phyloP scores from a whole-genome alignment of 2,797 vertebrate genomes.

The Scyliorhinus canicula region DNA sequence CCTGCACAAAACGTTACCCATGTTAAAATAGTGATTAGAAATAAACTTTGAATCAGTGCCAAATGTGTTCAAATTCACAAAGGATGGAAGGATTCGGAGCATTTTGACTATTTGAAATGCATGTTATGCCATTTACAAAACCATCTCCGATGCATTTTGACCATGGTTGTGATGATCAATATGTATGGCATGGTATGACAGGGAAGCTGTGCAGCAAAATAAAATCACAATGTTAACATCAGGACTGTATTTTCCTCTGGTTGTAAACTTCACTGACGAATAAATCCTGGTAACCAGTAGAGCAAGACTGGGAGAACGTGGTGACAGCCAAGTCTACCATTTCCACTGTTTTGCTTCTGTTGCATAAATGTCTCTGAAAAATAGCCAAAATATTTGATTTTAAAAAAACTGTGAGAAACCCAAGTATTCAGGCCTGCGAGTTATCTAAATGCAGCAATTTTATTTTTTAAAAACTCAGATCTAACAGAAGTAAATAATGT shows the following conservation, averaged over 20 bases:
- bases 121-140: neutral
- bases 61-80: neutral
- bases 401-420: neutral
- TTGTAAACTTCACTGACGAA: neutral
- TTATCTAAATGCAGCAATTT: neutral
- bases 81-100: neutral
- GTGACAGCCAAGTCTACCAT: neutral
- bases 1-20: neutral
- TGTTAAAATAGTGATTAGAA: neutral
- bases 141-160: neutral
- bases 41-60: neutral
- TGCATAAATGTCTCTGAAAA: neutral
- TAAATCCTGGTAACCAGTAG: neutral
- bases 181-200: neutral
- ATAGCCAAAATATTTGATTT: neutral
- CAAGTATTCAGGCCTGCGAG: neutral
- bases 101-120: neutral
- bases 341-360: neutral
- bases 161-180: neutral
- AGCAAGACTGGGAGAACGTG: neutral
- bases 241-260: constrained; percentile 10
- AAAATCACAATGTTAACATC: neutral
- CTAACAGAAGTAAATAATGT: neutral
- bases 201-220: neutral
- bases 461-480: neutral